phyloP scores from a whole-genome alignment of 2,797 vertebrate genomes.

The Molothrus aeneus region DNA sequence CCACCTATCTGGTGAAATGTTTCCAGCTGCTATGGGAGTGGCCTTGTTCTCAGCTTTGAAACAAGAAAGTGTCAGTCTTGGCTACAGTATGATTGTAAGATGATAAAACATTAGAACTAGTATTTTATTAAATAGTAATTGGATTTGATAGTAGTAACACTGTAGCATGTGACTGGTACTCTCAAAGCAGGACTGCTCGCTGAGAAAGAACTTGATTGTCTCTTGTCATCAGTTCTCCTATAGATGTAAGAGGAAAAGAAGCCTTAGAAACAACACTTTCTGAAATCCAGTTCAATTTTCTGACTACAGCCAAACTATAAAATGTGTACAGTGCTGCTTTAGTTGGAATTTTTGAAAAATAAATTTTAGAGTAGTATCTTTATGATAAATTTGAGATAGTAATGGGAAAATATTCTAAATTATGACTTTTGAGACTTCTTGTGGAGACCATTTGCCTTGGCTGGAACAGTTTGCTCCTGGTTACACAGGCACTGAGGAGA shows the following conservation, averaged over 20 bases:
- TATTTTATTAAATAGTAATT: slow-evolving; percentile 1
- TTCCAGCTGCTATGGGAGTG: slow-evolving; percentile 46
- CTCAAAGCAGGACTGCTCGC: neutral
- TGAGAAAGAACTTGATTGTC: neutral
- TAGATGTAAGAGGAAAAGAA: neutral
- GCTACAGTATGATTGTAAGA: neutral
- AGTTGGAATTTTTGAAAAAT: neutral
- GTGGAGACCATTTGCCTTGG: neutral
- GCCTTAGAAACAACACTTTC: neutral
- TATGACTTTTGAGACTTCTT: neutral
- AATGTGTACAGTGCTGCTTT: neutral
- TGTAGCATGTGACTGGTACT: neutral
- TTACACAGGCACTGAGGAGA: neutral
- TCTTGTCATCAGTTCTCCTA: neutral
- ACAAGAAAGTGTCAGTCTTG: neutral
- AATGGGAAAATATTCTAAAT: neutral
- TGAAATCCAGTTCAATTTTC: slow-evolving; percentile 4
- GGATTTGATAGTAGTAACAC: neutral
- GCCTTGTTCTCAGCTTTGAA: slow-evolving; percentile 15
- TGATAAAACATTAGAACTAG: neutral
- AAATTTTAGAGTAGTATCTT: neutral
- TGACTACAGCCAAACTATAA: neutral
- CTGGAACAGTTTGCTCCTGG: neutral
- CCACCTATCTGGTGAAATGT: neutral
- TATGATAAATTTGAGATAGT: neutral